phyloP scores from a whole-genome alignment of 2,888 invertebrate genomes.

The Cheilosia vulpina region DNA sequence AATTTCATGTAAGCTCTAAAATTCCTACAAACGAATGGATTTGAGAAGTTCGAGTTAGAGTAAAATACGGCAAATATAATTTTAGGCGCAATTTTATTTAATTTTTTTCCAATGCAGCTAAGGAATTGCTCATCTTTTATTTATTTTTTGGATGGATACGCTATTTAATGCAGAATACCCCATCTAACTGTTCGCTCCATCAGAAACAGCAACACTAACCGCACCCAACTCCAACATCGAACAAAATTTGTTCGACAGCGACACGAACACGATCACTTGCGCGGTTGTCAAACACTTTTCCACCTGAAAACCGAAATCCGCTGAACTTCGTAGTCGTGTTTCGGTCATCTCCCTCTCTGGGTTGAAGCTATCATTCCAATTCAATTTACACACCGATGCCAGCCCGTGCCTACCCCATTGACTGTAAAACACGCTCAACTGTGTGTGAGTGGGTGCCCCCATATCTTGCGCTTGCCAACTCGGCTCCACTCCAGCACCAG shows the following conservation, averaged over 20 bases:
- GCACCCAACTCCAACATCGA: slow-evolving; percentile 28
- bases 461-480: slow-evolving; percentile 28
- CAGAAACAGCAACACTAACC: slow-evolving; percentile 17
- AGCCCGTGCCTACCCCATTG: slow-evolving; percentile 32
- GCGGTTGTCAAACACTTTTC: slow-evolving; percentile 46
- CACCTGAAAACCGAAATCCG: slow-evolving; percentile 61
- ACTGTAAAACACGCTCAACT: slow-evolving; percentile 7
- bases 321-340: slow-evolving; percentile 24
- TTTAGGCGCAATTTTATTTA: too few species aligned
- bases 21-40: too few species aligned
- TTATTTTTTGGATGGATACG: not conserved
- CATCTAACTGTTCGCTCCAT: not conserved
- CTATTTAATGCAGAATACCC: not conserved
- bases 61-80: too few species aligned
- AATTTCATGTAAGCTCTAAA: too few species aligned
- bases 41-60: too few species aligned
- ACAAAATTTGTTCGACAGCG: not conserved
- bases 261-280: slow-evolving; percentile 41
- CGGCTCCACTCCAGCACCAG: not conserved
- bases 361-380: slow-evolving; percentile 20
- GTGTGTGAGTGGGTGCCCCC: slow-evolving; percentile 36
- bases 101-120: too few species aligned
- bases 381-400: slow-evolving; percentile 20
- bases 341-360: not conserved
- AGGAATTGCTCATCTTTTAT: too few species aligned